These are phyloP conservation scores for Stegastes partitus DNA, from an alignment of 2,113 vertebrate genomes.

Conservation along the genomic window DNA sequence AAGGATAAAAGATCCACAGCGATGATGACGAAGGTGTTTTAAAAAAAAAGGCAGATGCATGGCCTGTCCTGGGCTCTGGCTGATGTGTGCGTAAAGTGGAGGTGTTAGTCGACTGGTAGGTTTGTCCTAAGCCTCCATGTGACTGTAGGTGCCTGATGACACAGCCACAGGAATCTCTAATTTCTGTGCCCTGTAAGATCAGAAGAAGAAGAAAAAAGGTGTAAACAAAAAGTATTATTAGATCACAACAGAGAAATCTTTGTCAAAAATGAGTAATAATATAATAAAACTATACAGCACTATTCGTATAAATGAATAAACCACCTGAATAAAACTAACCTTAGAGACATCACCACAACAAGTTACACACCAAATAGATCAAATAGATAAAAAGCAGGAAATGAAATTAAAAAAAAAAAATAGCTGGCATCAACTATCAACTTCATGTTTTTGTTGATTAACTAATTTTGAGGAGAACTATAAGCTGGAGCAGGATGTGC, in stretches of 20 bases:
- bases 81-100: constrained; percentile 11
- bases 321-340: no score
- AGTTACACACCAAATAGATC: no score
- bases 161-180: constrained; percentile 42
- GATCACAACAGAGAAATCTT: constrained; percentile 4
- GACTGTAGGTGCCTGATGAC: constrained; percentile 44
- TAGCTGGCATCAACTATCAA: no score
- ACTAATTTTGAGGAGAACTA: no score
- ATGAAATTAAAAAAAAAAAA: no score
- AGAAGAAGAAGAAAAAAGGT: constrained; percentile 16
- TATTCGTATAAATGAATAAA: not conserved
- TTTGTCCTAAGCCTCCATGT: constrained; percentile 38
- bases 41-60: constrained; percentile 11
- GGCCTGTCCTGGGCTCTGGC: not conserved
- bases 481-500: no score
- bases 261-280: not conserved
- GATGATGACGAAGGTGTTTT: not conserved
- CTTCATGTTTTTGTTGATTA: no score
- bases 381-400: no score
- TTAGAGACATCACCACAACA: no score
- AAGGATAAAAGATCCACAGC: not conserved
- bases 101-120: constrained; percentile 1
- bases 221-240: not conserved
- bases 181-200: constrained; percentile 52
- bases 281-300: not conserved